Evolutionary conservation across 2,888 invertebrate species (phyloP), one percentile per base, ranked within the genome.

Genomic region (Thelaira solivaga): DNA sequence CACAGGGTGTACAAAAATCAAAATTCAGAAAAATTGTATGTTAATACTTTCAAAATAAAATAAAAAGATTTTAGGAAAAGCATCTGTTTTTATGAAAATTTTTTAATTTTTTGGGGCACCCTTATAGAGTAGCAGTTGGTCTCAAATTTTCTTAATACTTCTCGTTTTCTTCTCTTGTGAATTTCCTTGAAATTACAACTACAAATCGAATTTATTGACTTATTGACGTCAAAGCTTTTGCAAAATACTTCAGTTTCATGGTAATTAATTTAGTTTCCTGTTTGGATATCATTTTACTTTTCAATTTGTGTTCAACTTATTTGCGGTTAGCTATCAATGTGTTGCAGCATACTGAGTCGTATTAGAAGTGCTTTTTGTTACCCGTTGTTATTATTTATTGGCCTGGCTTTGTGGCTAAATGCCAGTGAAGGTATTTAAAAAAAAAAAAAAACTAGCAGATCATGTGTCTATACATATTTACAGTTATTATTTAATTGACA

Each of bases 261-360:
- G 77, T 68, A 73, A 77, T 77, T 77, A 73, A 61, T 62, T 72
- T 13, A 49, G 13, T 77, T 77, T 77, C 77, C 72, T 77, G 72
- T 57, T 65, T 45, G 20, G 45, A 53, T 77, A 61, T 77, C 41
- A 72, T 29, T 41, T 77, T 73, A 67, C 76, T 29, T 61, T 26
- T 10, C 16, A n/a, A 55, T 29, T 49, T 41, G 13, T 16, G n/a
- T n/a, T n/a, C n/a, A 16, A n/a, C 18, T 13, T 10, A 47, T 8
- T 53, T 72, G 72, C 22, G 72, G 68, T 67, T 29, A 5, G 6
- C 31, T 49, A 41, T 65, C 51, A 29, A 65, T 53, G 29, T 65
- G 45, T 61, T 34, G 47, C 10, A 16, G 47, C 10, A 16, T 11
- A 65, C 34, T 57, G 18, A 51, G 20, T 55, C 64, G 39, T 51